Percentiles rank a stretch among this genome's conserved stretches.
Evolutionary conservation across 2,113 vertebrate genomes (phyloP).

Genomic region (Ctenodactylus gundi): DNA sequence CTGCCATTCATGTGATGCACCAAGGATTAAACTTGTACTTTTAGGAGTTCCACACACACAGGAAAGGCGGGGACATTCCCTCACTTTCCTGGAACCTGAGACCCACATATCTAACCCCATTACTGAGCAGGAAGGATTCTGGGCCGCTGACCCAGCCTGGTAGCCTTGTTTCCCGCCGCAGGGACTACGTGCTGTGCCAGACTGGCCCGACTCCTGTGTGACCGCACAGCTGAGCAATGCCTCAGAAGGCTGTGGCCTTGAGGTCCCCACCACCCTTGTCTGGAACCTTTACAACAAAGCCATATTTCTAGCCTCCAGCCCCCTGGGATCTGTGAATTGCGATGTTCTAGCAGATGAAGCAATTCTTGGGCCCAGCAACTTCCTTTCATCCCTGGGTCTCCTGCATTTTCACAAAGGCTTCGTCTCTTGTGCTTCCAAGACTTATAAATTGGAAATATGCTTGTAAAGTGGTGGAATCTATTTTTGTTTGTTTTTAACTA

Average conservation of each 20-base stretch:
- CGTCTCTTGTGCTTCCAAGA: background rate
- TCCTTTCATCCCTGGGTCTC: background rate
- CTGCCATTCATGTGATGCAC: background rate
- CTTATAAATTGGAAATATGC: background rate
- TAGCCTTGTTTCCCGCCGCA: background rate
- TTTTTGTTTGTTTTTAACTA: background rate
- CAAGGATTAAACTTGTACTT: background rate
- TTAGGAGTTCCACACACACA: background rate
- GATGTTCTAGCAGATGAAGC: background rate
- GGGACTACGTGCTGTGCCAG: background rate
- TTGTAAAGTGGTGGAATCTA: background rate
- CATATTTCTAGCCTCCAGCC: background rate
- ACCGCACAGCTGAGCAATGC: background rate
- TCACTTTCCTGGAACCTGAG: background rate
- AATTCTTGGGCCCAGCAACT: background rate
- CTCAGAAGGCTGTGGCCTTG: background rate
- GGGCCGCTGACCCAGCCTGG: background rate
- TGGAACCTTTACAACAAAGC: slow-evolving; percentile 15
- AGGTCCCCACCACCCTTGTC: background rate
- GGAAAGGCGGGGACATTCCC: background rate
- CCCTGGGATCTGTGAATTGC: background rate
- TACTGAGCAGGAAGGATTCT: slow-evolving; percentile 38
- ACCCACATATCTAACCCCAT: background rate
- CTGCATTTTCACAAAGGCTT: background rate
- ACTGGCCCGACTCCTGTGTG: background rate